Base-by-base conservation (phyloP, 2,888 invertebrate species). In the Notodonta ziczac region DNA sequence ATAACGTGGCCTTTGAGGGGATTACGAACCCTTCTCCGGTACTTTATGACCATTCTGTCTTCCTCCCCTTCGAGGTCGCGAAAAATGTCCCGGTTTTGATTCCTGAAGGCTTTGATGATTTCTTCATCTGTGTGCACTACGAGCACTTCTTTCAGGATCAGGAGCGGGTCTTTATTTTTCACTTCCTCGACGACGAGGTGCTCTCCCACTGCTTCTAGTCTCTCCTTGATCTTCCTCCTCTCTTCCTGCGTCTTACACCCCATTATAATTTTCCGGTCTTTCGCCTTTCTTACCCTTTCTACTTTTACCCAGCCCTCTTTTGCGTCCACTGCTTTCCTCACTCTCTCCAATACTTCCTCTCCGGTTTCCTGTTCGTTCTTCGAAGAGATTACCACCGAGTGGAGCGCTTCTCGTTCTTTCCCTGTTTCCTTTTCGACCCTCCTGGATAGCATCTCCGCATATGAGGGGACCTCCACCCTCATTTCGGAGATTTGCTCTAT, bases 81-180 rank as follows among this genome's bases (percentile, higher is more conserved):
- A 35, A 53, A 53, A 35, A 53, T 32, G 4, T 35, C 10, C 35
- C 32, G 6, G 13, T 46, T 46, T 10, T 46, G 46, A 10, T 46
- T 46, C 9, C 13, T 46, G 4, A 46, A 10, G 10, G 53, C 53
- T 4, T 35, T 32, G 7, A 53, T 5, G 13, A 53, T 35, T 9
- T 53, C 53, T 4, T 53, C 53, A 35, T 53, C 10, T 4, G 35
- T 53, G 35, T 53, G 3, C 2, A 35, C 10, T 35, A 4, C 4
- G 4, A 69, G 40, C 5, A 71, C 62, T 40, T 65, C 60, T 32
- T 35, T 64, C 0, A 71, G 40, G 0, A 67, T 42, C 8, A 72
- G 2, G 0, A 70, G 44, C 1, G 71, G 73, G 55, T 69, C 57
- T 16, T 66, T 70, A 52, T 70, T 70, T n/a, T 59, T 58, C 0